Base-by-base conservation (phyloP, 2,113 vertebrate species). In the Oncorhynchus kisutch region DNA sequence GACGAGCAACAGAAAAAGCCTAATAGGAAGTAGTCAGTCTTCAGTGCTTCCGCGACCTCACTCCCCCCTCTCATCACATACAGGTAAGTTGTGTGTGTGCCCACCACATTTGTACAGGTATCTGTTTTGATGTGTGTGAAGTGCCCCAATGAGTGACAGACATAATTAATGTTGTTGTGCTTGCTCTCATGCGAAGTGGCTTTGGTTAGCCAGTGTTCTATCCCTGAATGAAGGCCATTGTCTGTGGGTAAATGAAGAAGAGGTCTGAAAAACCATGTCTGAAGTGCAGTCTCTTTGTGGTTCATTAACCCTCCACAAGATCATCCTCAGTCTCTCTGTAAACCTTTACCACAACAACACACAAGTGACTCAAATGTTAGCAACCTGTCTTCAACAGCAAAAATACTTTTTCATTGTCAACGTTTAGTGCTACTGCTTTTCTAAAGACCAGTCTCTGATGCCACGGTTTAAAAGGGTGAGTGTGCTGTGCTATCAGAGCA, bases 1-100 rank as follows among this genome's bases (percentile, higher is more conserved):
- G 86, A 98, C 97, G 3, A 98, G 95, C 90, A 99, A 97, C 93
- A 93, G 97, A 88, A 99, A 99, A 85, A 98, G 94, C 87, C 91
- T 99, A 88, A 98, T 99, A 80, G 94, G 97, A 89, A 98, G 95
- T 90, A 95, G 95, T 39, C 97, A 97, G 86, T 93, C 97, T 64
- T 82, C 96, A 79, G 96, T 94, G 20, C 92, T 99, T 86, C 96
- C 96, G 62, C 94, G 97, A 39, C 96, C 97, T 34, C 97, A 99
- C 82, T 99, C 97, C 0, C 97, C 97, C 0, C 96, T 99, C 54
- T 98, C 97, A 16, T 96, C 96, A 82, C 95, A 99, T 24, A 91
- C 97, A 94, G 97, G 97, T 99, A 89, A 87, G 57, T 1, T 69
- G 39, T 45, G 39, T 60, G 54, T 24, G 31, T 39, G 45, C n/a